Evolutionary conservation across 2,888 invertebrate species (phyloP).

Genomic region (Tetragnatha montana): DNA sequence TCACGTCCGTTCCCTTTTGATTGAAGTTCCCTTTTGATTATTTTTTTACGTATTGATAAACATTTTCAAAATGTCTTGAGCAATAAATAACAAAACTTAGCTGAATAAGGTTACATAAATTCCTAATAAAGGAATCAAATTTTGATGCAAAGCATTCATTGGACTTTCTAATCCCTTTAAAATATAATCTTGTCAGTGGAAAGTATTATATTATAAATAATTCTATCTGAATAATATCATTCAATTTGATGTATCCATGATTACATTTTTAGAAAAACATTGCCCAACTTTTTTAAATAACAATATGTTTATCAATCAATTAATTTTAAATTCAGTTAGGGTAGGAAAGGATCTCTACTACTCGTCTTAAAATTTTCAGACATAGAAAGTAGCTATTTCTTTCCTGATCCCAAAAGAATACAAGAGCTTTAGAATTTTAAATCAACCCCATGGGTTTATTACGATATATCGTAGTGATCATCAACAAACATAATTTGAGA

Average conservation of each 20-base stretch:
- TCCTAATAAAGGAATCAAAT: no score
- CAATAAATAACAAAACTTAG: no score
- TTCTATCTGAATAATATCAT: neutral
- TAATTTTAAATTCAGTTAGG: neutral
- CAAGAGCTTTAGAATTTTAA: slow-evolving; percentile 44
- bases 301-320: neutral
- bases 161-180: no score
- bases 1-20: no score
- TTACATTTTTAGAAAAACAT: neutral
- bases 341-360: neutral
- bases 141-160: no score
- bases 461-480: neutral
- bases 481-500: slow-evolving; percentile 44
- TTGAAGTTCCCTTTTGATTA: no score
- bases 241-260: neutral
- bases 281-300: neutral
- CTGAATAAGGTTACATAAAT: no score
- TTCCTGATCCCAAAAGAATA: slow-evolving; percentile 1
- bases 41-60: no score
- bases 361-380: neutral
- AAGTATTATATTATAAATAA: neutral
- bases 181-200: no score
- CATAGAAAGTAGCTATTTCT: neutral
- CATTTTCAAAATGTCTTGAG: no score
- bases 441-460: neutral